Conservation (phyloP, 2,113 vertebrate species). For the Stercorarius parasiticus region DNA sequence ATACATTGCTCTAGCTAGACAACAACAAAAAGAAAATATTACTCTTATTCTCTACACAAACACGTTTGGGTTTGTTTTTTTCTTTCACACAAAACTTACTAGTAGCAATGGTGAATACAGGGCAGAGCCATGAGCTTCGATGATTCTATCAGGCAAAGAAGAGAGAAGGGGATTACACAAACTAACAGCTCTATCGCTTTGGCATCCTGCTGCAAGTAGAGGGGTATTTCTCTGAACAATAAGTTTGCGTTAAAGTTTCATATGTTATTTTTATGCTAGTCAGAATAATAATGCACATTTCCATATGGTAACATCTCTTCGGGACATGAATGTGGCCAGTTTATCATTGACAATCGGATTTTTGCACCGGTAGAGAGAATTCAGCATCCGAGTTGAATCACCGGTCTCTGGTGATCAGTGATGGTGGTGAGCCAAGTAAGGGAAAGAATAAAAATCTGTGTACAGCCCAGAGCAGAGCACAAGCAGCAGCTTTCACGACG, state of each 20-base stretch:
- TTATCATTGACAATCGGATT: background rate
- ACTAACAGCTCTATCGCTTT: background rate
- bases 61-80: background rate
- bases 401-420: rapidly evolving
- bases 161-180: background rate
- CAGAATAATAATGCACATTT: background rate
- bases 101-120: background rate
- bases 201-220: background rate
- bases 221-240: background rate
- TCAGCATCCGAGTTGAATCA: background rate
- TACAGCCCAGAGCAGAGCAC: background rate
- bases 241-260: background rate
- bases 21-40: background rate
- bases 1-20: background rate
- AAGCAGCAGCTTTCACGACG: background rate
- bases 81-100: background rate
- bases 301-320: background rate
- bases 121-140: background rate
- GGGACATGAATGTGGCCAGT: background rate
- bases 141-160: background rate
- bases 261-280: background rate
- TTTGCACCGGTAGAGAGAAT: background rate
- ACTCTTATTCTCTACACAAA: background rate
- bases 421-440: background rate
- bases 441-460: background rate